A percentile compares a stretch with the other conserved stretches of the same genome.
These are phyloP conservation scores for Pycnonotus jocosus DNA, from an alignment of 2,113 vertebrate species.

Conservation along the genomic window DNA sequence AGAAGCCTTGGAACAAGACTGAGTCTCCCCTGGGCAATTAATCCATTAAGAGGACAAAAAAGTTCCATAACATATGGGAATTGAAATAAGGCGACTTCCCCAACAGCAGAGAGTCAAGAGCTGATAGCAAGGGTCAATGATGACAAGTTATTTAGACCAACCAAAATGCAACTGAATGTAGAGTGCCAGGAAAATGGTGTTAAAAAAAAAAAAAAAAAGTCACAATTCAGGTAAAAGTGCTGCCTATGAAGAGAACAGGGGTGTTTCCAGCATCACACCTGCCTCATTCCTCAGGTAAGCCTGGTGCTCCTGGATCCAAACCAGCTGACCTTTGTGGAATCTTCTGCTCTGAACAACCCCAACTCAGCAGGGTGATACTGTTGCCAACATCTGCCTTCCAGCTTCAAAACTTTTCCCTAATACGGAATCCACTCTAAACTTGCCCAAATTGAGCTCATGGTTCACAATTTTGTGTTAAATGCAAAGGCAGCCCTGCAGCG, in stretches of 20 bases:
- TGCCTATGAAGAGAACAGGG: background rate
- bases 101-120: background rate
- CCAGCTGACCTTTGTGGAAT: no score
- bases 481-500: background rate
- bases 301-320: background rate
- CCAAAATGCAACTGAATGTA: background rate
- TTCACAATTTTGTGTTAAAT: background rate
- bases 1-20: background rate
- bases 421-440: background rate
- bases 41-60: background rate
- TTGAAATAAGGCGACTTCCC: background rate
- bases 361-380: no score
- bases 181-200: rapidly evolving
- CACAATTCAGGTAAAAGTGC: background rate
- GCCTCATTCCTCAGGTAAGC: rapidly evolving
- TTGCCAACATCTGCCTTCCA: background rate
- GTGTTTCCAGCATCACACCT: background rate
- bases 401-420: background rate
- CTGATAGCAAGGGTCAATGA: background rate
- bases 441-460: background rate
- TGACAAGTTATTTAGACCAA: background rate
- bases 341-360: background rate
- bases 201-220: no score
- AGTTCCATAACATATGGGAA: background rate
- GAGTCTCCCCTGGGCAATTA: background rate